Base-by-base conservation (phyloP, 1,140 invertebrate genomes). In the Magallana ariakensis region DNA sequence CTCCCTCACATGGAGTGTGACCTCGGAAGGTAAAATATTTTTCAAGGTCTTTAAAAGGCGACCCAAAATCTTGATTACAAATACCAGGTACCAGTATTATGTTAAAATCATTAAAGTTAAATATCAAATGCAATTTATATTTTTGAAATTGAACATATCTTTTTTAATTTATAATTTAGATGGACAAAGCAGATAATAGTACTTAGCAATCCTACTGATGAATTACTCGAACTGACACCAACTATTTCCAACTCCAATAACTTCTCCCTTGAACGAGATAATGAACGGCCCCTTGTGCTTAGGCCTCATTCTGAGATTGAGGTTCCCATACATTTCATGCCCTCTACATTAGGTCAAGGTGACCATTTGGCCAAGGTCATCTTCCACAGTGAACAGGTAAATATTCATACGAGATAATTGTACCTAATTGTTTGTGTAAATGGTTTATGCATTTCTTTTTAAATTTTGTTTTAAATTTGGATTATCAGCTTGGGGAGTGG, bases 301-400 rank as follows among this genome's bases (percentile, higher is more conserved):
- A 81, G 85, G 13, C 91, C 94, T 15, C 85, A 90, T 22, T 88
- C 89, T n/a, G 82, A 84, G 9, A 84, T 93, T 11, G 90, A 94
- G 60, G 89, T 95, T n/a, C 90, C 92, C 6, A 85, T 95, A 55
- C 92, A 91, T 60, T 95, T 95, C 87, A 94, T 94, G 93, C 94
- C 94, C 16, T 94, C 94, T 19, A 91, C 89, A 13, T 89, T 95
- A 19, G 94, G 94, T 19, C 87, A 91, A 11, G 91, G 85, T 11
- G 93, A 94, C 81, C 94, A 94, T 84, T 85, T 89, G 15, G 90
- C 93, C 46, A 92, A 92, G 82, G 90, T 95, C 33, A 91, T 89
- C 22, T 95, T 95, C 91, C 83, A 87, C 33, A 93, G 93, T 91
- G 90, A 93, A 92, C 94, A 94, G 92, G 93, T 94, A 87, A 33